Evolutionary conservation across 2,113 vertebrate species (phyloP), one percentile per base, ranked within the genome.

Genomic region (Apus apus): DNA sequence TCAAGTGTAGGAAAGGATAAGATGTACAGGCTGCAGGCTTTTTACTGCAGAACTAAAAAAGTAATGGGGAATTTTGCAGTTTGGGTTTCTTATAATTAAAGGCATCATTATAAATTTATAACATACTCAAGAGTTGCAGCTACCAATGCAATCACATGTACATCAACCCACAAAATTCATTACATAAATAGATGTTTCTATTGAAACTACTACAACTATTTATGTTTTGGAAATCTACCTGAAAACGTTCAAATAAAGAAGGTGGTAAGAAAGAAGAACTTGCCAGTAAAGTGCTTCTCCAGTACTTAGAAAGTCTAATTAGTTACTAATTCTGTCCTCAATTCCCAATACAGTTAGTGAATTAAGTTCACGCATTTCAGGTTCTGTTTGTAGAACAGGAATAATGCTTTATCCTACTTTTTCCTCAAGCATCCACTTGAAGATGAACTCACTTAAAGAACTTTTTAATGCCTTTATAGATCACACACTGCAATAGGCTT

Each of bases 1-100:
- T 87, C 61, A 89, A 94, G 77, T 51, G 45, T 45, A 65, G 54
- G 36, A 85, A 92, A 96, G 90, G 16, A 85, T 48, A 92, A 97
- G 85, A 94, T 89, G 75, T 78, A 64, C 74, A 75, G 75, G 74
- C 60, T 80, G 67, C 21, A 71, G 64, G 30, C 66, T 93, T 93
- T 93, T 73, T 77, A 58, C 62, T 29, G 54, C 25, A 94, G 58
- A 57, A 57, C 60, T 29, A 60, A 62, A 87, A 50, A 54, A 34
- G 15, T 34, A 81, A 84, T 13, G 40, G 3, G 8, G 9, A 43
- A 48, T 43, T 87, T 75, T 60, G 51, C 60, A 43, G 29, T 71
- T 90, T 89, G 83, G 11, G 27, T 13, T 12, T 67, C 46, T 90
- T 91, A 68, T 87, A 93, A 78, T 77, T 90, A 83, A 76, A 96